Percentiles rank a stretch among this genome's conserved stretches.
phyloP scores from a whole-genome alignment of 2,797 vertebrate species.

The Karalla daura region DNA sequence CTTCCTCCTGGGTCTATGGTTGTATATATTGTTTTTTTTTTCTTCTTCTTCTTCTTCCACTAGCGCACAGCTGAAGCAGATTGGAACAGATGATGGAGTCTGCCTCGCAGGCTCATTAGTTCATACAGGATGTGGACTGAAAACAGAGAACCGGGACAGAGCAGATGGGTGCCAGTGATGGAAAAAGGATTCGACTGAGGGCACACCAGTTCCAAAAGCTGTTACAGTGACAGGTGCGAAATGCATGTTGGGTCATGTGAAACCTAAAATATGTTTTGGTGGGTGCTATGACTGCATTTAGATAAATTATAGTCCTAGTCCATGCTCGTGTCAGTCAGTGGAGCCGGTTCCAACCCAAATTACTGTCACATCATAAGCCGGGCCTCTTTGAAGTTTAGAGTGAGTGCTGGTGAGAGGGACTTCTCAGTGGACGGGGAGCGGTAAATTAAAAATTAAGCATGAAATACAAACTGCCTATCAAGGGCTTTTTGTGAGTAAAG shows the following conservation, averaged over 20 bases:
- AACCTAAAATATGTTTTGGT: not conserved
- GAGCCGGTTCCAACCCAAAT: constrained; percentile 5
- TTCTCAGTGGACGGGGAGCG: constrained; percentile 13
- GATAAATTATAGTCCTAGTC: not conserved
- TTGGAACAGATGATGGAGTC: constrained; percentile 42
- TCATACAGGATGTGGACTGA: constrained; percentile 24
- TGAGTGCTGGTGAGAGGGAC: constrained; percentile 2
- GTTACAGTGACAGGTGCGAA: constrained; percentile 30
- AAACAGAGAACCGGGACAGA: constrained; percentile 41
- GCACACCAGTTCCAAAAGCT: constrained; percentile 20
- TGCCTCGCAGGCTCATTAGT: constrained; percentile 36
- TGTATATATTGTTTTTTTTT: not conserved
- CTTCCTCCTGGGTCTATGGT: constrained; percentile 5
- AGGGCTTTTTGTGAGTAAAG: not conserved
- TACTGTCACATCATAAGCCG: constrained; percentile 6
- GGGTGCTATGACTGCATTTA: constrained; percentile 2
- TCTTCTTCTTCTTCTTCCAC: not conserved
- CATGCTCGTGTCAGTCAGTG: constrained; percentile 5
- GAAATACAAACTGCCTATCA: constrained; percentile 24
- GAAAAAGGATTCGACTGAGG: constrained; percentile 24
- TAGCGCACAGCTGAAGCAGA: constrained; percentile 18
- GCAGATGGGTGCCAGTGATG: constrained; percentile 33
- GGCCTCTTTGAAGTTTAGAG: constrained; percentile 25
- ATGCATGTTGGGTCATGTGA: not conserved
- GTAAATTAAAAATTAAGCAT: constrained; percentile 28